A percentile compares a stretch with the other conserved stretches of the same genome.
Evolutionary conservation across 2,113 vertebrate genomes (phyloP).

Genomic region (Cynocephalus volans): DNA sequence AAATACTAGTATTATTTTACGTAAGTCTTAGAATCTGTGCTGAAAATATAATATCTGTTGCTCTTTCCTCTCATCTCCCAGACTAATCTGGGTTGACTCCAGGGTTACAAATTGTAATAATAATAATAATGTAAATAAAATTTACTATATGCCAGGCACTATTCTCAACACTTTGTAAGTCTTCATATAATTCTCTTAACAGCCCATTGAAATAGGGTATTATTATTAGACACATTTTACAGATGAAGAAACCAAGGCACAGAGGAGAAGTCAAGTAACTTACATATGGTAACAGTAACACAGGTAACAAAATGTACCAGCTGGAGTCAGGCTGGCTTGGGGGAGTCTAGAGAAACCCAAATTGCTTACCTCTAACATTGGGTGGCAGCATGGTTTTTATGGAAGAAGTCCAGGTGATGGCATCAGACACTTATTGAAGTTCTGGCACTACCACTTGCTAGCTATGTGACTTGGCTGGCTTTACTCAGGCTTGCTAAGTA

Average conservation of each 20-base stretch:
- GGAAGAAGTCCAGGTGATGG: background rate
- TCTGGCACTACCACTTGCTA: background rate
- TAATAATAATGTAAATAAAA: background rate
- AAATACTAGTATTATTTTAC: background rate
- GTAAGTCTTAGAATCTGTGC: background rate
- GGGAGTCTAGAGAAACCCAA: background rate
- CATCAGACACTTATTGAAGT: background rate
- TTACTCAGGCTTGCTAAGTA: background rate
- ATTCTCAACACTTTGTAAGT: background rate
- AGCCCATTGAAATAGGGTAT: background rate
- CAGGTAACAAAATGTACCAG: background rate
- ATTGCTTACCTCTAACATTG: background rate
- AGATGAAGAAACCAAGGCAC: background rate
- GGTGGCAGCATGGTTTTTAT: background rate
- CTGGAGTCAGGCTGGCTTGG: background rate
- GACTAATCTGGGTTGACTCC: background rate
- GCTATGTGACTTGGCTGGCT: background rate
- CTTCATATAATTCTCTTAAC: background rate
- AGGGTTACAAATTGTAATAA: background rate
- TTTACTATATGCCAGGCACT: background rate
- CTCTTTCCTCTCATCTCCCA: background rate
- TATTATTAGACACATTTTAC: background rate
- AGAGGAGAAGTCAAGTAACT: background rate
- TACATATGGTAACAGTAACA: background rate
- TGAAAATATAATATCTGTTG: background rate